These are phyloP conservation scores for Megamerina dolium DNA, from an alignment of 2,888 invertebrate species.

Conservation along the genomic window DNA sequence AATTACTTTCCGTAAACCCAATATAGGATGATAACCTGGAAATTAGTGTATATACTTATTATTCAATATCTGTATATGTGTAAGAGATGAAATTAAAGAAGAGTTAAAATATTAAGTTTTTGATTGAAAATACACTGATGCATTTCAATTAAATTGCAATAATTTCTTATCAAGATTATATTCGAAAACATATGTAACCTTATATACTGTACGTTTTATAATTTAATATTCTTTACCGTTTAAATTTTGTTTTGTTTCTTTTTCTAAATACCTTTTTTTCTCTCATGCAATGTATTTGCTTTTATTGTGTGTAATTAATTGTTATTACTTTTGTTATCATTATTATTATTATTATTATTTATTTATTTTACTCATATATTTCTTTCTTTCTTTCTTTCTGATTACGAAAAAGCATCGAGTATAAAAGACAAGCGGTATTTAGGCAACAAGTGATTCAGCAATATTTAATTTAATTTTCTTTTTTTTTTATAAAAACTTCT, in stretches of 20 bases:
- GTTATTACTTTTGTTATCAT: background rate
- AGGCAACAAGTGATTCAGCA: slow-evolving; percentile 48
- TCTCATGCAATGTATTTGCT: slow-evolving; percentile 30
- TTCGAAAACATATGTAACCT: too few species aligned
- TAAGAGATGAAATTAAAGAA: background rate
- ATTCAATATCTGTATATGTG: background rate
- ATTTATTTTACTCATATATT: slow-evolving; percentile 14
- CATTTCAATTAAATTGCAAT: too few species aligned
- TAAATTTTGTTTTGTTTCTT: slow-evolving; percentile 3
- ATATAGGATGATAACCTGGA: too few species aligned
- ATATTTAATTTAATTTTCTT: slow-evolving; percentile 29
- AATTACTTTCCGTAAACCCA: too few species aligned
- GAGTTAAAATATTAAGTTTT: too few species aligned
- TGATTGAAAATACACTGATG: too few species aligned
- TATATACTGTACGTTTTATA: too few species aligned
- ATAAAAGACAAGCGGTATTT: slow-evolving; percentile 47
- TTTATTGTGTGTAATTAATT: slow-evolving; percentile 31
- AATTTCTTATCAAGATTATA: too few species aligned
- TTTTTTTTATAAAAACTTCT: slow-evolving; percentile 23
- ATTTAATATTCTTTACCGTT: too few species aligned
- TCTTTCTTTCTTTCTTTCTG: slow-evolving; percentile 19
- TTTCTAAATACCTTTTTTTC: slow-evolving; percentile 31
- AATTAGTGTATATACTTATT: background rate
- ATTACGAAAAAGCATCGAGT: slow-evolving; percentile 42
- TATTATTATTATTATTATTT: background rate